A percentile compares a stretch with the other conserved stretches of the same genome.
These are phyloP conservation scores for Lithobates sylvaticus DNA, from an alignment of 2,797 vertebrate species.

Conservation along the genomic window DNA sequence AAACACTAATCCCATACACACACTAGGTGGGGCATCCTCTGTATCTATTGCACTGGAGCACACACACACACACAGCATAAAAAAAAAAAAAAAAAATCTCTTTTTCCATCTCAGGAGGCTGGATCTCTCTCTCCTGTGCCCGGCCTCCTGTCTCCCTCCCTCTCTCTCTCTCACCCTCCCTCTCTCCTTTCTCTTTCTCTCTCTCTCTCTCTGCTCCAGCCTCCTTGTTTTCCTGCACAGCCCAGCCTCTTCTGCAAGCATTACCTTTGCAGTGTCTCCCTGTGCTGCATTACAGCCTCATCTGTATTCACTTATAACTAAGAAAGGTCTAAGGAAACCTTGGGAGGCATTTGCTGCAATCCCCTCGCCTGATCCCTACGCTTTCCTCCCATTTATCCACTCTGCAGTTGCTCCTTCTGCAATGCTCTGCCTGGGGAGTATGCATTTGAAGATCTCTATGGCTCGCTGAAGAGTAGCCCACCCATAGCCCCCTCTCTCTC, in stretches of 20 bases:
- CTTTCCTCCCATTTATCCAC: constrained; percentile 13
- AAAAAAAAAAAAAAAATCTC: neutral
- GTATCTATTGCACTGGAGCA: constrained; percentile 16
- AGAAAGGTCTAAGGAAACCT: neutral
- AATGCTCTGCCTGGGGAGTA: constrained; percentile 38
- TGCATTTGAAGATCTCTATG: constrained; percentile 47
- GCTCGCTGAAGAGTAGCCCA: constrained; percentile 35
- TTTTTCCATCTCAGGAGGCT: constrained; percentile 48
- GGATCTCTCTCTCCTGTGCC: constrained; percentile 45
- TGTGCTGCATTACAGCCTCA: constrained; percentile 34
- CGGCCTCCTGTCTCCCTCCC: constrained; percentile 52
- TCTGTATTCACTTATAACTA: constrained; percentile 27
- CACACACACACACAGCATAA: constrained; percentile 37
- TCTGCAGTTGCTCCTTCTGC: constrained; percentile 16
- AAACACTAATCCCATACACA: constrained; percentile 26
- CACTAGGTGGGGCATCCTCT: constrained; percentile 60
- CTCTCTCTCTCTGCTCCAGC: constrained; percentile 40
- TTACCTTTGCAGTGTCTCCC: constrained; percentile 53
- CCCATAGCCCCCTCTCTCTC: constrained; percentile 9
- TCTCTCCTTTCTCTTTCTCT: neutral
- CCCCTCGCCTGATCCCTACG: neutral
- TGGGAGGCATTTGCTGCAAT: constrained; percentile 2
- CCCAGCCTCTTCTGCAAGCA: constrained; percentile 51
- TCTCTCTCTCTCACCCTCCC: neutral
- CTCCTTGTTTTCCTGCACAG: constrained; percentile 61